Evolutionary conservation across 2,888 invertebrate species (phyloP).

Genomic region (Choristoneura rosaceana): DNA sequence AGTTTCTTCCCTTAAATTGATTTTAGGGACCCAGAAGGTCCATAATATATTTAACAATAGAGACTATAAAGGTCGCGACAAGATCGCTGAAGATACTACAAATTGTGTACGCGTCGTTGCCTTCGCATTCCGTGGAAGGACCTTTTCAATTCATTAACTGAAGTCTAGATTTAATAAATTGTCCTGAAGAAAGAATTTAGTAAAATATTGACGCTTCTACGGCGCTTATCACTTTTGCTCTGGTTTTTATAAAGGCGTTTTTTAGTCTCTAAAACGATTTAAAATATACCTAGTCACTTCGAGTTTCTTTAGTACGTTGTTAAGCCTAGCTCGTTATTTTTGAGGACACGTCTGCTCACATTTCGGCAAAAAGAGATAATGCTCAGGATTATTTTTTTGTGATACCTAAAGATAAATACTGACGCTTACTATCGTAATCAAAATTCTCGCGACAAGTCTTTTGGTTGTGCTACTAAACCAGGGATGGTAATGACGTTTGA

Average conservation of each 20-base stretch:
- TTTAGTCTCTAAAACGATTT: neutral
- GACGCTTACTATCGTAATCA: too few relatives aligned
- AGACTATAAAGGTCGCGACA: slow-evolving; percentile 55
- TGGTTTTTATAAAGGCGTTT: neutral
- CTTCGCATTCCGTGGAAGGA: slow-evolving; percentile 11
- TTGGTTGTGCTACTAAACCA: too few relatives aligned
- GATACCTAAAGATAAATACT: too few relatives aligned
- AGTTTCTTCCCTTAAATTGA: slow-evolving; percentile 74
- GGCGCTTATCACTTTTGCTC: neutral
- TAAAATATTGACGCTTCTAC: neutral
- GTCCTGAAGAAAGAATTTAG: neutral
- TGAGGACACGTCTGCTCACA: too few relatives aligned
- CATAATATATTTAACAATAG: slow-evolving; percentile 72
- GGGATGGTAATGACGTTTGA: too few relatives aligned
- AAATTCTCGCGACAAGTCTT: too few relatives aligned
- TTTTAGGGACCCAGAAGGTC: slow-evolving; percentile 63
- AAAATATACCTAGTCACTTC: too few relatives aligned
- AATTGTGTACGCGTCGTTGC: slow-evolving; percentile 52
- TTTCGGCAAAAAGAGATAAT: too few relatives aligned
- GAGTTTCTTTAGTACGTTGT: too few relatives aligned
- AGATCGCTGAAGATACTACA: slow-evolving; percentile 55
- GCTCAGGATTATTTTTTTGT: too few relatives aligned
- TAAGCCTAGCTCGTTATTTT: too few relatives aligned
- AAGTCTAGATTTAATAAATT: neutral
- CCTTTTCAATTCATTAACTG: slow-evolving; percentile 6